These are phyloP conservation scores for Xylocopa sonorina DNA, from an alignment of 1,140 invertebrate species.

Conservation along the genomic window DNA sequence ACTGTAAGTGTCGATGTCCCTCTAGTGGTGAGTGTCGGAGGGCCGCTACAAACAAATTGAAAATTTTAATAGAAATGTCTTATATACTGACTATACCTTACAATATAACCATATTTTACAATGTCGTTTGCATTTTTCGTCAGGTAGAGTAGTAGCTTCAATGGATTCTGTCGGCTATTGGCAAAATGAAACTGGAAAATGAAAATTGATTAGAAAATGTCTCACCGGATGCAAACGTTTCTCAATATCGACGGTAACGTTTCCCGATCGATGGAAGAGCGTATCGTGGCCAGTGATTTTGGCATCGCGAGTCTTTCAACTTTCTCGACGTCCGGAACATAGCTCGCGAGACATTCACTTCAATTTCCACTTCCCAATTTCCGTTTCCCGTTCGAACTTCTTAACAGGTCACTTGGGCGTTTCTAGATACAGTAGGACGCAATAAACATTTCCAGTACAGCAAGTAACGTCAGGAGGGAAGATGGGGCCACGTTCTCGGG, in stretches of 20 bases:
- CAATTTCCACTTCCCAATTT: constrained; percentile 29
- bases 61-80: too few relatives aligned
- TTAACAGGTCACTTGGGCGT: constrained; percentile 31
- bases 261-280: not conserved
- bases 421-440: too few relatives aligned
- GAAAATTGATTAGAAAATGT: not conserved
- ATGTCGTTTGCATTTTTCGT: not conserved
- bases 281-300: not conserved
- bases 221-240: not conserved
- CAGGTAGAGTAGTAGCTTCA: not conserved
- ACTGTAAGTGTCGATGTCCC: too few relatives aligned
- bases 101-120: too few relatives aligned
- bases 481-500: not conserved
- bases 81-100: not conserved
- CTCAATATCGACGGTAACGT: not conserved
- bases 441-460: too few relatives aligned
- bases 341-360: constrained; percentile 3
- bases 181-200: too few relatives aligned
- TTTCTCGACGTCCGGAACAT: constrained; percentile 7
- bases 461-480: constrained; percentile 13
- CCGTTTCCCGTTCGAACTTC: constrained; percentile 44
- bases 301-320: not conserved
- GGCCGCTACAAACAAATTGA: too few relatives aligned
- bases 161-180: not conserved
- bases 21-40: too few relatives aligned